Evolutionary conservation across 2,888 invertebrate species (phyloP).

Genomic region (Drepana falcataria): DNA sequence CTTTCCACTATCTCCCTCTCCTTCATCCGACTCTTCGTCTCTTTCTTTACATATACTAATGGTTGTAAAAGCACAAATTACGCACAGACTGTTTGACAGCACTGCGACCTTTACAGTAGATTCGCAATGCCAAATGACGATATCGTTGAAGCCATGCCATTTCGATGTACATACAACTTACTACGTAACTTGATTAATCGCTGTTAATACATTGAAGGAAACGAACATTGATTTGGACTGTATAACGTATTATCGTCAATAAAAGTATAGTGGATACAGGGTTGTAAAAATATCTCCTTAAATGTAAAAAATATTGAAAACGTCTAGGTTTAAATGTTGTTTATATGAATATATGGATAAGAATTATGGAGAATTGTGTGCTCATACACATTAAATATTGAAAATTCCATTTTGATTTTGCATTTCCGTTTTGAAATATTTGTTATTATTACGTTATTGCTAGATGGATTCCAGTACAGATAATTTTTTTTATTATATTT

Average conservation of each 20-base stretch:
- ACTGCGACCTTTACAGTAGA: constrained; percentile 21
- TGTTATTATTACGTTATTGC: constrained; percentile 23
- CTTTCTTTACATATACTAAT: constrained; percentile 23
- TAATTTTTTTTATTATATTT: constrained; percentile 38
- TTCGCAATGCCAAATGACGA: constrained; percentile 7
- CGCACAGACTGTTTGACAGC: constrained; percentile 17
- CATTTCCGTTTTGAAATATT: constrained; percentile 48
- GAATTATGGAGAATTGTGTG: constrained; percentile 61
- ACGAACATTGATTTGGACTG: constrained; percentile 44
- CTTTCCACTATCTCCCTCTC: constrained; percentile 45
- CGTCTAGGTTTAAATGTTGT: constrained; percentile 68
- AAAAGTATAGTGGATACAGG: constrained; percentile 77
- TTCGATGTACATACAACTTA: not conserved
- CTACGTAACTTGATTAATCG: not conserved
- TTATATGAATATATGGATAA: constrained; percentile 72
- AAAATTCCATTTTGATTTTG: constrained; percentile 64
- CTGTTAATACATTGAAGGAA: not conserved
- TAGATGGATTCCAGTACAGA: constrained; percentile 48
- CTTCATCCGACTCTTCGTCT: constrained; percentile 19
- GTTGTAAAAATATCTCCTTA: constrained; percentile 78
- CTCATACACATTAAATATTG: constrained; percentile 58
- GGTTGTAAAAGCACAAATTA: constrained; percentile 37
- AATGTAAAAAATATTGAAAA: constrained; percentile 57
- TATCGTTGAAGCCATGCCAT: constrained; percentile 11
- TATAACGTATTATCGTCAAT: constrained; percentile 58